Conservation (phyloP, 2,888 invertebrate species). For the Noctuana brunneofusca region DNA sequence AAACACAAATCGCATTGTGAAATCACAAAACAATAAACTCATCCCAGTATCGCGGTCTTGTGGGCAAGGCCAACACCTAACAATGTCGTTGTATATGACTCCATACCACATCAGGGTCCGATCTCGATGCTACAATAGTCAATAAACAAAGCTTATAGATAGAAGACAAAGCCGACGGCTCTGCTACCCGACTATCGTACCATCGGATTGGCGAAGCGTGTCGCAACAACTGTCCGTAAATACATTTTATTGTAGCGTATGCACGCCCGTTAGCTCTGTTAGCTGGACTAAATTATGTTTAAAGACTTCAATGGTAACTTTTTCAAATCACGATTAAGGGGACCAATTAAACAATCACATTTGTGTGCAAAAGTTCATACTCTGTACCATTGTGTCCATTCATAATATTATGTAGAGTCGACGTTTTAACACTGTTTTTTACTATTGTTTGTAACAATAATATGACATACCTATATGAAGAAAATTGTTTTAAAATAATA, state of each 20-base stretch:
- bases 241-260: conserved; percentile 70
- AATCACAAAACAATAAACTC: conserved; percentile 27
- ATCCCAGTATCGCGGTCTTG: conserved; percentile 15
- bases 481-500: too few relatives aligned
- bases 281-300: conserved; percentile 41
- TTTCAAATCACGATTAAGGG: background rate
- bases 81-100: conserved; percentile 59
- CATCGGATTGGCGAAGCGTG: conserved; percentile 71
- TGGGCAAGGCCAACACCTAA: conserved; percentile 24
- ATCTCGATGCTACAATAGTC: conserved; percentile 69
- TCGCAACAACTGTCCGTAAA: conserved; percentile 71
- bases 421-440: too few relatives aligned
- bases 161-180: conserved; percentile 65
- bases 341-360: background rate
- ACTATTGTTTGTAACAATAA: too few relatives aligned
- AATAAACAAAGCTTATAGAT: conserved; percentile 73
- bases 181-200: conserved; percentile 62
- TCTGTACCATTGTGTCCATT: too few relatives aligned
- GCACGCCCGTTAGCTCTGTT: conserved; percentile 61
- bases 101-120: conserved; percentile 65
- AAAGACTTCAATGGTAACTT: background rate
- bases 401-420: too few relatives aligned
- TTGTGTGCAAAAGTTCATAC: too few relatives aligned
- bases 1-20: conserved; percentile 6
- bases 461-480: too few relatives aligned